These are phyloP conservation scores for Prunella strophiata DNA, from an alignment of 2,797 vertebrate species.

Conservation along the genomic window DNA sequence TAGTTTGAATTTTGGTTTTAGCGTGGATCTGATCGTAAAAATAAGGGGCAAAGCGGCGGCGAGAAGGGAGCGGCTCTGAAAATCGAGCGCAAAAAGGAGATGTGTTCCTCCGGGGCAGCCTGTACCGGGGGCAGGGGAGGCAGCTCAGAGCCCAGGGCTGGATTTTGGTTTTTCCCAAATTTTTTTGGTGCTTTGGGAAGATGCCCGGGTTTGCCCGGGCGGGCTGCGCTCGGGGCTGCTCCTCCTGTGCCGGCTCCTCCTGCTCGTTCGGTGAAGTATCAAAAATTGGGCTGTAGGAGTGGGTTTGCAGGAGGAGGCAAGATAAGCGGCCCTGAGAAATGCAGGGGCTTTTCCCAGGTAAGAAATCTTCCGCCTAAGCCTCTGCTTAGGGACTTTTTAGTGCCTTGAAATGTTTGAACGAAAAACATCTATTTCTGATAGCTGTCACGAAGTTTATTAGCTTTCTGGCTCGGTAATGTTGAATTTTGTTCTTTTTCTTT, in stretches of 20 bases:
- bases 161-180: not conserved
- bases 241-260: not conserved
- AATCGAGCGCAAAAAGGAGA: not conserved
- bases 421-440: accelerated
- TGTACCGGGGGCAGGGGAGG: not conserved
- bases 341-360: not conserved
- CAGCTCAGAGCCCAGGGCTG: not conserved
- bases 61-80: not conserved
- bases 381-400: not conserved
- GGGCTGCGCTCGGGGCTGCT: accelerated
- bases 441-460: not conserved
- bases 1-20: not conserved
- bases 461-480: not conserved
- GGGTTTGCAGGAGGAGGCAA: not conserved
- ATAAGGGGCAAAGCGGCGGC: accelerated
- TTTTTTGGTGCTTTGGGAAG: accelerated
- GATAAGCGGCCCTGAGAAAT: not conserved
- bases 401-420: not conserved
- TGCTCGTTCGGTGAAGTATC: accelerated
- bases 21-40: not conserved
- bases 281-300: not conserved
- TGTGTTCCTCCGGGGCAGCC: not conserved
- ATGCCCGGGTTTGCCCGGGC: accelerated
- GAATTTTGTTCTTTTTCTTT: not conserved
- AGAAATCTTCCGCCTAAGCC: not conserved